Percentiles rank a stretch among this genome's conserved stretches.
Conservation (phyloP, 2,888 invertebrate species). For the Scaptomyza cyrtandrae region DNA sequence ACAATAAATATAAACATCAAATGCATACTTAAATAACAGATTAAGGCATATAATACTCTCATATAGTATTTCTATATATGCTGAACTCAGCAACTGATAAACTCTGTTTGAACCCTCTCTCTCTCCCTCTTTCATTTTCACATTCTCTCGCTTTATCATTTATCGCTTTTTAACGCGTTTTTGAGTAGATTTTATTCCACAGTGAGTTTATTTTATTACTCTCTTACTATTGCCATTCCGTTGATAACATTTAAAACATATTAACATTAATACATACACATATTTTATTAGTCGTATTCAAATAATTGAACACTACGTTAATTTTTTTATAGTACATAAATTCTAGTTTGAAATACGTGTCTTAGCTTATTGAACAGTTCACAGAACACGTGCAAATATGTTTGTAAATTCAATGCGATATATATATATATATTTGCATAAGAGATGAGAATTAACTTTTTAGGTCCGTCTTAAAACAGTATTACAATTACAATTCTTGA, state of each 20-base stretch:
- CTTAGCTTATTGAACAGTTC: not conserved
- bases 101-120: conserved; percentile 3
- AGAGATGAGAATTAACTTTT: no score
- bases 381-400: not conserved
- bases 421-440: no score
- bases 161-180: conserved; percentile 12
- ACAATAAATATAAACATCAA: not conserved
- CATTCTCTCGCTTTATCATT: not conserved
- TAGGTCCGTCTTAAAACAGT: no score
- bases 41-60: not conserved
- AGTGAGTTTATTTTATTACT: not conserved
- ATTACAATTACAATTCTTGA: no score
- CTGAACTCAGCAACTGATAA: conserved; percentile 19
- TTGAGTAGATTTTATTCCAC: not conserved
- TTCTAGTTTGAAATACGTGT: not conserved
- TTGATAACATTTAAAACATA: not conserved
- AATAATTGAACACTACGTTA: not conserved
- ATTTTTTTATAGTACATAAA: not conserved
- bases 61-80: not conserved
- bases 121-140: not conserved
- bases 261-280: not conserved
- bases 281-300: not conserved
- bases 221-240: no score
- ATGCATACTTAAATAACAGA: not conserved
- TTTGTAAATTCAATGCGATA: not conserved